Base-by-base conservation (phyloP, 2,113 vertebrate species). In the Dicaeum eximium region DNA sequence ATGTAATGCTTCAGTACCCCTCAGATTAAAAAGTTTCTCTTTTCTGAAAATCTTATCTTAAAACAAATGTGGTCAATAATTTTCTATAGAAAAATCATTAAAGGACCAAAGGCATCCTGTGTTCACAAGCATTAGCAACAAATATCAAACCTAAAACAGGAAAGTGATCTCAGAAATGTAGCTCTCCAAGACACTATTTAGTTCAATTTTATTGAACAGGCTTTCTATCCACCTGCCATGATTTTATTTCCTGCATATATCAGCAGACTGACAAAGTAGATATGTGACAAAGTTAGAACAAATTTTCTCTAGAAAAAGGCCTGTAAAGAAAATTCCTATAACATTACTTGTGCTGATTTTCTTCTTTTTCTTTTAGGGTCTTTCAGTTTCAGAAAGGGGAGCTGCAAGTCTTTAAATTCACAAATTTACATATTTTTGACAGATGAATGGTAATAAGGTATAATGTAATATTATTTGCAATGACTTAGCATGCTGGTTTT, bases 1-100 rank as follows among this genome's bases (percentile, higher is more conserved):
- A 17, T 23, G 10, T 47, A 62, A 56, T 30, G 9, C 28, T 67
- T 67, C 28, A 58, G 30, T 51, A 53, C 11, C 69, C 4, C 44
- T 42, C 40, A 82, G 28, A n/a, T 58, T 58, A 25, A 64, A 62
- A 87, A 91, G 17, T 12, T 93, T 66, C 37, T 91, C 28, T 45
- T 92, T 90, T 50, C 54, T 89, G 37, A 45, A 95, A 91, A 87
- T 10, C 1, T 69, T 89, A 67, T 14, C 27, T 86, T 92, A 86
- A 83, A 86, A 81, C 3, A 67, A 72, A 75, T 65, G 50, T 53
- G 45, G 24, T 95, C 54, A 96, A 74, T 86, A 53, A 54, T 95
- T 95, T 64, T 82, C 74, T 86, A n/a, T 50, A 47, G 23, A 96
- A 96, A 96, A 91, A 85, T 93, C 66, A 18, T 91, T 92, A 69